Percentiles rank a stretch among this genome's conserved stretches.
Conservation (phyloP, 2,113 vertebrate species). For the Megaptera novaeangliae region DNA sequence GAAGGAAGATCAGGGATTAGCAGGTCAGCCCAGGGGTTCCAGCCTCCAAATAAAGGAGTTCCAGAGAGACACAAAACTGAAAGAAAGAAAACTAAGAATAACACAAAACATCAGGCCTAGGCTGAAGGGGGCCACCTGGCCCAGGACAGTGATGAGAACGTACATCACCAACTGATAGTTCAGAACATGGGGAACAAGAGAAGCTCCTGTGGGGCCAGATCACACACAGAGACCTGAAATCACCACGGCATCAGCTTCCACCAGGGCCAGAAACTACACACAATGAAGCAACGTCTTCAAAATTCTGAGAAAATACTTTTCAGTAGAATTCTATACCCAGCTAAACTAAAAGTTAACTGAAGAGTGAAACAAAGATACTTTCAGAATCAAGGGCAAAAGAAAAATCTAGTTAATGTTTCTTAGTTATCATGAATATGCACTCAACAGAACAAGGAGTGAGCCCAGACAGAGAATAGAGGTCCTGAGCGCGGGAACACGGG, state of each 20-base stretch:
- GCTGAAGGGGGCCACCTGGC: not conserved
- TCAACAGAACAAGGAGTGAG: not conserved
- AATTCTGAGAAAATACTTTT: not conserved
- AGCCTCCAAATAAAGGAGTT: not conserved
- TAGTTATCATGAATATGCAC: not conserved
- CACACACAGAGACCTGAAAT: not conserved
- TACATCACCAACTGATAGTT: rapidly evolving
- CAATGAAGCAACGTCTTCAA: not conserved
- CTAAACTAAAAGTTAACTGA: not conserved
- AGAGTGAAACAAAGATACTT: not conserved
- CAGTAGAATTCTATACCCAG: not conserved
- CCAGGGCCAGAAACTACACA: rapidly evolving
- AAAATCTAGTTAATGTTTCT: not conserved
- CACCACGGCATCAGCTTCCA: not conserved
- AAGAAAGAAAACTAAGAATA: not conserved
- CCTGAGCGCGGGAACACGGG: rapidly evolving
- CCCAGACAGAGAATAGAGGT: not conserved
- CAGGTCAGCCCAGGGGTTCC: not conserved
- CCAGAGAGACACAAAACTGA: not conserved
- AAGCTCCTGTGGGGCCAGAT: rapidly evolving
- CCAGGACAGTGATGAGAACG: no score
- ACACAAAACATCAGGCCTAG: not conserved
- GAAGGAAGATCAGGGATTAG: not conserved
- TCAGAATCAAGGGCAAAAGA: not conserved
- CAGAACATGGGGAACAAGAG: not conserved